Evolutionary conservation across 2,113 vertebrate genomes (phyloP).

Genomic region (Protomyctophum bolini): DNA sequence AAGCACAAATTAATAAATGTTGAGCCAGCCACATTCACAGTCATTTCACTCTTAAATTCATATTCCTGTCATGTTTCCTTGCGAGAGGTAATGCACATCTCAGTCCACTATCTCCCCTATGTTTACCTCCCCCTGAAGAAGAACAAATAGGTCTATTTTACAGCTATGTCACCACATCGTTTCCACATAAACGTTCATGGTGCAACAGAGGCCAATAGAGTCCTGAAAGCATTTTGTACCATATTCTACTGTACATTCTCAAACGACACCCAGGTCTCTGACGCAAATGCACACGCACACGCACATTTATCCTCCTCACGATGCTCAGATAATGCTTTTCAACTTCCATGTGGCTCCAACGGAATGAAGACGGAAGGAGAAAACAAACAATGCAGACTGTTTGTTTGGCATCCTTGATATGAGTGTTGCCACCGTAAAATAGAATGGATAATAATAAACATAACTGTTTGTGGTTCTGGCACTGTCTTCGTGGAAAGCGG

Average conservation of each 20-base stretch:
- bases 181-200: slow-evolving; percentile 1
- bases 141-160: slow-evolving; percentile 20
- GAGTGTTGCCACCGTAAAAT: slow-evolving; percentile 34
- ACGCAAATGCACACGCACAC: background rate
- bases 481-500: slow-evolving; percentile 26
- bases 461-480: slow-evolving; percentile 31
- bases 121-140: slow-evolving; percentile 21
- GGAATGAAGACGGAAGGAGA: slow-evolving; percentile 13
- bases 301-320: slow-evolving; percentile 23
- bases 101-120: slow-evolving; percentile 6
- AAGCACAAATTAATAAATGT: slow-evolving; percentile 49
- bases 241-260: background rate
- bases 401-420: slow-evolving; percentile 50
- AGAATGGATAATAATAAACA: slow-evolving; percentile 59
- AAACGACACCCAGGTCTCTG: background rate
- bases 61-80: slow-evolving; percentile 26
- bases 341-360: slow-evolving; percentile 35
- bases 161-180: slow-evolving; percentile 7
- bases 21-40: slow-evolving; percentile 51
- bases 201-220: slow-evolving; percentile 2
- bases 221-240: slow-evolving; percentile 10
- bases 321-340: slow-evolving; percentile 52
- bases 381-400: background rate
- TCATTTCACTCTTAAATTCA: slow-evolving; percentile 40
- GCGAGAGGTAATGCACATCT: slow-evolving; percentile 6